Base-by-base conservation (phyloP, 2,113 vertebrate species). In the Loxodonta africana region DNA sequence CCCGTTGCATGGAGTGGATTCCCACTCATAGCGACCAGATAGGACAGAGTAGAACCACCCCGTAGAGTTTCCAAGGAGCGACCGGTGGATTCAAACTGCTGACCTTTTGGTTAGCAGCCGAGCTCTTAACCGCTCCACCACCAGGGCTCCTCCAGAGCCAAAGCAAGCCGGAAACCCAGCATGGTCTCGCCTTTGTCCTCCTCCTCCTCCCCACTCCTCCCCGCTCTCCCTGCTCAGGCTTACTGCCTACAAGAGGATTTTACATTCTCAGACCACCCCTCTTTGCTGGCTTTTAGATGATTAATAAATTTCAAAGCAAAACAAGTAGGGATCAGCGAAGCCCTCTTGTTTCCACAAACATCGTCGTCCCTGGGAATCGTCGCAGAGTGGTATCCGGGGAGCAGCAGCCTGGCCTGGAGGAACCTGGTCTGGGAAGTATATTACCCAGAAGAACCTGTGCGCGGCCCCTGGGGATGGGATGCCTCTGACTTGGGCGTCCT, bases 281-380 rank as follows among this genome's bases (percentile, higher is more conserved):
- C 57, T 94, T 85, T 5, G 0, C 15, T 0, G 0, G 71, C 74
- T 88, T 94, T 67, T n/a, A 44, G 37, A 71, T 81, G 67, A 94
- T 96, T 67, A 85, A 88, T 57, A 76, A 73, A 83, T 89, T 91
- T 65, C 73, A 92, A 88, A 78, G 83, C 46, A 92, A 67, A 81
- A 80, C 78, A 51, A 51, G 46, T 28, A 92, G 26, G 46, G 21
- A 80, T 67, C 0, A 0, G 71, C 0, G 0, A 3, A 46, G 81
- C 57, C 44, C 44, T 80, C 74, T 90, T 65, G 21, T 74, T 83
- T 96, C 85, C 71, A 46, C 69, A 90, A 88, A 86, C 57, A 84
- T 5, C 23, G 11, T 73, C 46, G 53, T 82, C 67, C 88, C 93
- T 71, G 91, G 85, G 73, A 78, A 82, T 60, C 23, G 2, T 33